Conservation (phyloP, 2,113 vertebrate genomes). For the Melanostigma gelatinosum region DNA sequence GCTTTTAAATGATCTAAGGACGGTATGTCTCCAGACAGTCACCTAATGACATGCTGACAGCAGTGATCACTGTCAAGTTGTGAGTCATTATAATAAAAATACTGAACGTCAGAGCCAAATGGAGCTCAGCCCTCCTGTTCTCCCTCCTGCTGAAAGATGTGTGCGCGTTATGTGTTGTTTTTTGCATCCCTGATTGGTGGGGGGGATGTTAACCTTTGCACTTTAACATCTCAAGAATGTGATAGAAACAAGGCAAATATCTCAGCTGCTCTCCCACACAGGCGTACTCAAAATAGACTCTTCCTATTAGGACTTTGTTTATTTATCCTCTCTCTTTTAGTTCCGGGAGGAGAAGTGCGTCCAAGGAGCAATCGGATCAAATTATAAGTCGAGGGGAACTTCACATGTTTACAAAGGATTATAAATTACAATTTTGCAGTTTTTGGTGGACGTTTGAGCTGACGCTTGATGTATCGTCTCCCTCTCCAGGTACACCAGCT, state of each 20-base stretch:
- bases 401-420: not conserved
- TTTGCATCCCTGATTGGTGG: constrained; percentile 29
- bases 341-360: constrained; percentile 34
- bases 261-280: constrained; percentile 86
- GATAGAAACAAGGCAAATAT: constrained; percentile 68
- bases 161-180: constrained; percentile 16
- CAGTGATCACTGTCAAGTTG: not conserved
- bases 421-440: not conserved
- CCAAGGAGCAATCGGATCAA: not conserved
- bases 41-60: not conserved
- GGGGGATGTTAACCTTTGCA: constrained; percentile 71
- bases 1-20: not conserved
- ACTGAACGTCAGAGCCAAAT: not conserved
- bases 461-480: constrained; percentile 2
- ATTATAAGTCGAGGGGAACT: not conserved
- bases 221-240: constrained; percentile 83
- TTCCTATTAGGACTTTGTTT: constrained; percentile 57
- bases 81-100: not conserved
- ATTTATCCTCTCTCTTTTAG: constrained; percentile 55
- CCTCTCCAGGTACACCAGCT: constrained; percentile 89
- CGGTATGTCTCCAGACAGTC: not conserved
- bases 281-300: constrained; percentile 75
- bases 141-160: constrained; percentile 10
- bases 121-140: constrained; percentile 6
- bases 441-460: not conserved